Base-by-base conservation (phyloP, 2,797 vertebrate species). In the Manis crassicaudata region DNA sequence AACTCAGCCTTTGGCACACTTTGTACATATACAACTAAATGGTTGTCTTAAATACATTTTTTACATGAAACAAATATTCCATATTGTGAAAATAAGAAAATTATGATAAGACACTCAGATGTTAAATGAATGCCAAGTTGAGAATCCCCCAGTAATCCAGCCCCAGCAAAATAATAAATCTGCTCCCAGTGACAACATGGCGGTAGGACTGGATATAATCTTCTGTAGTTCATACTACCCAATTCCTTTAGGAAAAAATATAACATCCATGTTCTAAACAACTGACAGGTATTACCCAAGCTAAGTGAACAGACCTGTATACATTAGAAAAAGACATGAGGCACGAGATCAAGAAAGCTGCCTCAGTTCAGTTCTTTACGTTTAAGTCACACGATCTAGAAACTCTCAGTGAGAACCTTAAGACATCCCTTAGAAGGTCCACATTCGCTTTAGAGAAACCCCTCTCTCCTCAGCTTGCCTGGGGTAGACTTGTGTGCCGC, bases 71-170 rank as follows among this genome's bases (percentile, higher is more conserved):
- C 12, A 88, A 81, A 52, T 72, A 4, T 88, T 43, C 58, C 40
- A 8, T 85, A 27, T 88, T 81, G 20, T 90, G 37, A 40, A 88
- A 92, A 76, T 60, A 75, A 93, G 43, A 73, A 76, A 83, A 73
- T n/a, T 56, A 12, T 43, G 18, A 35, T 43, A 63, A 63, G 20
- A 23, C 7, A 62, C 35, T 35, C 2, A 35, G 29, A 17, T 70
- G 25, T 93, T 70, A 79, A 54, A 37, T 32, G 52, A 89, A 56
- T 16, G 17, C 37, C 27, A 29, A 58, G 14, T 91, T 50, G 35
- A 52, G 18, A 81, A 56, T 75, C 46, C 29, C 7, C 32, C 35
- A 91, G 8, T 18, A 25, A 32, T 25, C 17, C 9, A 63, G 12
- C n/a, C 7, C 32, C 9, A 35, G 27, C 23, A 27, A 11, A 46